phyloP scores from a whole-genome alignment of 2,113 vertebrate genomes.

The Austrofundulus limnaeus region DNA sequence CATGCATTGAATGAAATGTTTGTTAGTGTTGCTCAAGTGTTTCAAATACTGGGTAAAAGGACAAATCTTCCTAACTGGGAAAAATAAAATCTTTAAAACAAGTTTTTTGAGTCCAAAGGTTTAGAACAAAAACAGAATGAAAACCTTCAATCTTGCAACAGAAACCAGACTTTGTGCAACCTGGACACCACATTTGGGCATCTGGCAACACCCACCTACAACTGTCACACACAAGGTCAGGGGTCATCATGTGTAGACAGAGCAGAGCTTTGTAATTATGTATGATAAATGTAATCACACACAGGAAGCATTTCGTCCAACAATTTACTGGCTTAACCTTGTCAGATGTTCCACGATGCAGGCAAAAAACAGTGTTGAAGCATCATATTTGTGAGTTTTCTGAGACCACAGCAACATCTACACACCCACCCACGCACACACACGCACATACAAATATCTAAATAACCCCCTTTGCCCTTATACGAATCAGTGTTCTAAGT shows the following conservation, averaged over 20 bases:
- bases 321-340: slow-evolving; percentile 74
- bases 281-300: slow-evolving; percentile 74
- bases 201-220: slow-evolving; percentile 60
- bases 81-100: slow-evolving; percentile 4
- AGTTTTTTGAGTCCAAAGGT: slow-evolving; percentile 11
- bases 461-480: neutral
- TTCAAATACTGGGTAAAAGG: neutral
- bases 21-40: neutral
- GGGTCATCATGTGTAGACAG: slow-evolving; percentile 66
- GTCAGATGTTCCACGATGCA: slow-evolving; percentile 84
- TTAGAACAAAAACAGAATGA: slow-evolving; percentile 8
- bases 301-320: slow-evolving; percentile 65
- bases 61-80: neutral
- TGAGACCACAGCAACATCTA: neutral
- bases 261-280: slow-evolving; percentile 75
- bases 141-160: slow-evolving; percentile 19
- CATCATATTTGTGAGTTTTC: neutral
- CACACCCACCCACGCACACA: neutral
- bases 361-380: slow-evolving; percentile 47
- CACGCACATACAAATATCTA: neutral
- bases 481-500: neutral
- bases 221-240: slow-evolving; percentile 67
- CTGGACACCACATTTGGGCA: slow-evolving; percentile 50
- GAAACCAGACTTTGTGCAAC: slow-evolving; percentile 45
- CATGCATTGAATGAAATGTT: neutral